Conservation (phyloP, 2,113 vertebrate species). For the Megaceryle torquata region DNA sequence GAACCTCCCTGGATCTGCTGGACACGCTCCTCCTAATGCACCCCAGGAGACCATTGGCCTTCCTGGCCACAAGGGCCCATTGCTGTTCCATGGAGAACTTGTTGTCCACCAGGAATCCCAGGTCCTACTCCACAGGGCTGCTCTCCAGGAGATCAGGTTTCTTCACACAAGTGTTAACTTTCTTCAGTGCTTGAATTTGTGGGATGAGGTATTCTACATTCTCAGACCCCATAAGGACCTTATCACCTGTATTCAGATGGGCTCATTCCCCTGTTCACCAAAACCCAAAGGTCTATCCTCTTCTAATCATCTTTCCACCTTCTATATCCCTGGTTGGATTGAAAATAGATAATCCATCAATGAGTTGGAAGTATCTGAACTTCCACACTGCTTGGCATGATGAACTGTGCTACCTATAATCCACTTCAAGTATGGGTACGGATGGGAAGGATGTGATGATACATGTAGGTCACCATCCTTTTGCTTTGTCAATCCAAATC, state of each 20-base stretch:
- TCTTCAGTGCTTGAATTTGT: neutral
- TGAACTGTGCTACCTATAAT: neutral
- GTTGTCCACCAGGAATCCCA: too few species aligned
- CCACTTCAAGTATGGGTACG: neutral
- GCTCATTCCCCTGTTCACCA: accelerated
- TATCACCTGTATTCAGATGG: neutral
- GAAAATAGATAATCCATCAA: neutral
- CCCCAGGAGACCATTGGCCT: too few species aligned
- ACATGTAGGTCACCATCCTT: neutral
- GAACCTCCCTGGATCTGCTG: too few species aligned
- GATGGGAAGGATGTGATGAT: neutral
- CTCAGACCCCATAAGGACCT: neutral
- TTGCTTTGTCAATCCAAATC: neutral
- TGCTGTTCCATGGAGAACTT: too few species aligned
- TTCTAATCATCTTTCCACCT: neutral
- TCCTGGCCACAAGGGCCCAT: too few species aligned
- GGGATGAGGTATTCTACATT: neutral
- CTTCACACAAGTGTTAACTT: neutral
- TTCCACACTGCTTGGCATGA: neutral
- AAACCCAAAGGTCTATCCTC: neutral
- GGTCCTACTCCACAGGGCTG: too few species aligned
- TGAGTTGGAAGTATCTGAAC: neutral
- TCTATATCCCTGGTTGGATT: neutral
- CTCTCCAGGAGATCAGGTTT: neutral
- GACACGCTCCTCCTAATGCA: too few species aligned